Evolutionary conservation across 2,113 vertebrate species (phyloP).

Genomic region (Pygoscelis adeliae): DNA sequence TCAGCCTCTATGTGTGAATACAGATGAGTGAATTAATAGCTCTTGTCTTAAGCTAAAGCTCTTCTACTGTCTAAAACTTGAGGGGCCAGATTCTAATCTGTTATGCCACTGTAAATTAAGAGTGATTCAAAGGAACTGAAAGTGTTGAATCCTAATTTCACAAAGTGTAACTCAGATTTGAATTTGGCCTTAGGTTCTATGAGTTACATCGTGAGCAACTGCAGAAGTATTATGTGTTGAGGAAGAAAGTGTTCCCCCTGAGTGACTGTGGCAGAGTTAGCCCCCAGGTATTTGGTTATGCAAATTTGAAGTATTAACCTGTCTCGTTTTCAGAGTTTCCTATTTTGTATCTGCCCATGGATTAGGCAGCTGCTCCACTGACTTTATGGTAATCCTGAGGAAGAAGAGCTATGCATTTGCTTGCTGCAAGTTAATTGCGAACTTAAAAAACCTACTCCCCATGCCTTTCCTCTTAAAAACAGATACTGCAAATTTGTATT

Average conservation of each 20-base stretch:
- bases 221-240: background rate
- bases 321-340: background rate
- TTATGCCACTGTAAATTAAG: background rate
- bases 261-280: background rate
- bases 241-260: background rate
- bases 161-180: background rate
- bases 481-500: conserved; percentile 33
- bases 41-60: conserved; percentile 20
- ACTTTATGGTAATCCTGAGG: background rate
- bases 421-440: background rate
- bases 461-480: conserved; percentile 19
- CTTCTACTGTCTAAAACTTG: background rate
- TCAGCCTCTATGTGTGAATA: background rate
- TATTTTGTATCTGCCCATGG: background rate
- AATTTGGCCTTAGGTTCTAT: background rate
- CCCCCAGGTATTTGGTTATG: background rate
- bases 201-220: background rate
- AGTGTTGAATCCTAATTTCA: background rate
- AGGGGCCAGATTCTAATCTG: background rate
- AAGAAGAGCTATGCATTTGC: background rate
- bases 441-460: conserved; percentile 32
- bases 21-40: conserved; percentile 7
- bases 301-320: background rate
- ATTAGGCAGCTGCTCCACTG: conserved; percentile 11
- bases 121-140: background rate